Percentiles rank a stretch among this genome's conserved stretches.
Conservation (phyloP, 2,888 invertebrate genomes). For the Zaprionus bogoriensis region DNA sequence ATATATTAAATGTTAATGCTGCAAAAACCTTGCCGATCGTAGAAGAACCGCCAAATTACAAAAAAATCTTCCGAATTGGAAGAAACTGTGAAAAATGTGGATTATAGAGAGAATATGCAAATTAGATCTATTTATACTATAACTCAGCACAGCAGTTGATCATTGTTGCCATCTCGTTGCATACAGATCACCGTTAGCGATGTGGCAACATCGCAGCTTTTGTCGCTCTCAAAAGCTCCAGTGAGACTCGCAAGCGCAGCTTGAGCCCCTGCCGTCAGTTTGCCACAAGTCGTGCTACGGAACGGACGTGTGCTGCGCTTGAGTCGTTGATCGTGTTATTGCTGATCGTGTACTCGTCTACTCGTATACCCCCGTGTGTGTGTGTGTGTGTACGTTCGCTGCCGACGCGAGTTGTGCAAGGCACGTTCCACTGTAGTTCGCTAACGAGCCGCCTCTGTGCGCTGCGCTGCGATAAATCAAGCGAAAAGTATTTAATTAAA, state of each 20-base stretch:
- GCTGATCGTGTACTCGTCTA: no score
- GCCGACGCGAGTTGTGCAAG: conserved; percentile 44
- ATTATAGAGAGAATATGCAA: no score
- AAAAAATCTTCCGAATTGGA: no score
- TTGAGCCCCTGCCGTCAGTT: conserved; percentile 27
- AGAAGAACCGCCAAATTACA: no score
- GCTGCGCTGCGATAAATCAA: conserved; percentile 42
- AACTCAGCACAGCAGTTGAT: no score
- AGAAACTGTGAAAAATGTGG: no score
- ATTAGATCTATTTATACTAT: no score
- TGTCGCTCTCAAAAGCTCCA: not conserved
- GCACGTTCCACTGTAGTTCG: conserved; percentile 40
- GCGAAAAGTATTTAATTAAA: conserved; percentile 42
- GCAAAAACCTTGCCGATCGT: no score
- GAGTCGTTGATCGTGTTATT: conserved; percentile 3
- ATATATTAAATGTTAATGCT: no score
- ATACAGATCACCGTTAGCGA: not conserved
- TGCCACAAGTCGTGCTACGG: conserved; percentile 17
- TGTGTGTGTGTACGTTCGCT: conserved; percentile 17
- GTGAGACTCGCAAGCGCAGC: conserved; percentile 11
- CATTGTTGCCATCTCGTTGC: conserved; percentile 15
- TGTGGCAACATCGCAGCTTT: not conserved
- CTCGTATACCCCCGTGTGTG: not conserved
- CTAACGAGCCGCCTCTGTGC: conserved; percentile 9
- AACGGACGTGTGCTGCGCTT: conserved; percentile 34